phyloP scores from a whole-genome alignment of 2,797 vertebrate genomes.

The Sebastes glaucus region DNA sequence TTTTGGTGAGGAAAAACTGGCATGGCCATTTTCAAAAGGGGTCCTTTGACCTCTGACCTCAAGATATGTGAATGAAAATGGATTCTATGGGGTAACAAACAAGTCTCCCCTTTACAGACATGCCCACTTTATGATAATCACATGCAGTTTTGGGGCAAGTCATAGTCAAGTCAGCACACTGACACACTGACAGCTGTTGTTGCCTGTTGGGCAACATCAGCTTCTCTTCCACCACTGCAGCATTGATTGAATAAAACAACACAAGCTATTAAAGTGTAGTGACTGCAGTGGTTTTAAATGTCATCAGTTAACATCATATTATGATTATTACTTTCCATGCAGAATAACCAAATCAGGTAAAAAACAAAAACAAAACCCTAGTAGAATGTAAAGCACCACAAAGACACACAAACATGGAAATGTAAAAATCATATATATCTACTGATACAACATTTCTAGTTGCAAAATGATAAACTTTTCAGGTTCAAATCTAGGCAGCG shows the following conservation, averaged over 20 bases:
- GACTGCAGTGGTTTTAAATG: conserved; percentile 17
- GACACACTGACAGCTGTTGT: no score
- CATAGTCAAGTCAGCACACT: no score
- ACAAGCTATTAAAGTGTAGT: neutral
- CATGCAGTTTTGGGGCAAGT: no score
- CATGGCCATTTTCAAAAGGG: no score
- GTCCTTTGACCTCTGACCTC: no score
- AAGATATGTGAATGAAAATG: no score
- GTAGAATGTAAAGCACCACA: neutral
- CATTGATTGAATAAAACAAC: neutral
- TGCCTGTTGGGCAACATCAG: no score
- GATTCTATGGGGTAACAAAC: no score
- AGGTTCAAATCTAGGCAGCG: accelerated
- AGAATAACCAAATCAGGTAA: neutral
- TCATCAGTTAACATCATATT: conserved; percentile 5
- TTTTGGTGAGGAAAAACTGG: no score
- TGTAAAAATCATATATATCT: neutral
- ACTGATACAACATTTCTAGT: no score
- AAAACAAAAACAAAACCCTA: neutral
- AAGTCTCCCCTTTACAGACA: no score
- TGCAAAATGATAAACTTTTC: neutral
- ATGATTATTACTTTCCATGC: conserved; percentile 12
- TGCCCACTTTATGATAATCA: accelerated
- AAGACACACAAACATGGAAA: neutral
- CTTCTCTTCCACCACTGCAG: neutral